Evolutionary conservation across 2,797 vertebrate species (phyloP).

Genomic region (Calcarius lapponicus): DNA sequence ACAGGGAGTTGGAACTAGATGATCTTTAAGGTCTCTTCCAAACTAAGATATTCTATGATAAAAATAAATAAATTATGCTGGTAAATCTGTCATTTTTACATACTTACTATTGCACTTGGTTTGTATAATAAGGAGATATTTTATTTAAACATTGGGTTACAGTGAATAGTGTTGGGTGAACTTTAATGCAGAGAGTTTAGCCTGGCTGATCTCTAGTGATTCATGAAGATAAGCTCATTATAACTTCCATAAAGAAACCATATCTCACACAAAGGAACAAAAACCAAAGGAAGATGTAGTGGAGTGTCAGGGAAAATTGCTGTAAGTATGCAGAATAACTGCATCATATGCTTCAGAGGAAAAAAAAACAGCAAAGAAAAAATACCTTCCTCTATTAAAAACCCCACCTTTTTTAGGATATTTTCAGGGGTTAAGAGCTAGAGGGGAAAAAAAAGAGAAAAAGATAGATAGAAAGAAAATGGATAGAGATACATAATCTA

Average conservation of each 20-base stretch:
- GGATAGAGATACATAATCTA: not conserved
- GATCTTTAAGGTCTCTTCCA: not conserved
- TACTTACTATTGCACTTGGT: not conserved
- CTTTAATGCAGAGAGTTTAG: not conserved
- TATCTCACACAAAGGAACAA: not conserved
- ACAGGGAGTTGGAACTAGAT: not conserved
- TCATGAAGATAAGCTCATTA: not conserved
- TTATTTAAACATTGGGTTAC: not conserved
- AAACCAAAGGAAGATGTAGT: not conserved
- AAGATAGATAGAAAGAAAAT: not conserved
- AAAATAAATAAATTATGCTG: not conserved
- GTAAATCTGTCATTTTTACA: not conserved
- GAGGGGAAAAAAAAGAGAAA: not conserved
- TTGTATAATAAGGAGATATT: not conserved
- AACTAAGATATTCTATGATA: not conserved
- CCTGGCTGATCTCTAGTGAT: not conserved
- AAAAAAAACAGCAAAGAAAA: not conserved
- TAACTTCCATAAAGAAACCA: not conserved
- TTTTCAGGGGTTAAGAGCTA: not conserved
- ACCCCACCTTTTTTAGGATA: not conserved
- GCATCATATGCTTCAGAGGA: not conserved
- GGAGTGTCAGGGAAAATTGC: not conserved
- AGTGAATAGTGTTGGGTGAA: not conserved
- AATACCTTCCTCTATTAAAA: not conserved
- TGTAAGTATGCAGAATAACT: not conserved